Evolutionary conservation across 2,888 invertebrate species (phyloP), one percentile per base, ranked within the genome.

Genomic region (Sylvicola cinctus): DNA sequence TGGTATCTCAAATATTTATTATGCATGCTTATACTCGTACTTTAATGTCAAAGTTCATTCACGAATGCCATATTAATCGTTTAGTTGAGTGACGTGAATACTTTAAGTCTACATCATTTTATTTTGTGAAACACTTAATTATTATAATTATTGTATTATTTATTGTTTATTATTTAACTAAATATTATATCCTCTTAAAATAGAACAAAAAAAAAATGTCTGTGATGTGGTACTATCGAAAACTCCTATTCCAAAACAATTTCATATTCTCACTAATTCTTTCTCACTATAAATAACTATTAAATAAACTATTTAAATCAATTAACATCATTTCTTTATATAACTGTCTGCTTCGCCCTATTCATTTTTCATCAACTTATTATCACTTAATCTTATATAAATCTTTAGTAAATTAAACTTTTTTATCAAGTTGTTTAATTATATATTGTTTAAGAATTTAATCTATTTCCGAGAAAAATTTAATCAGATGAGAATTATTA

Each of bases 191-290:
- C 20, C 20, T 20, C 8, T 20, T 20, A 4, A 20, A 20, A 20
- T 20, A 20, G 20, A 20, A 20, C 8, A 20, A 35, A 32, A 28
- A 25, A 38, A 35, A 20, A 20, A 20, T 20, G 20, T 33, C 27
- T 39, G 43, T 45, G 46, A 45, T 46, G 46, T 46, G 46, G 46
- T 46, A 46, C 45, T 46, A 46, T 46, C 45, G 42, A 46, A 46
- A 46, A 45, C 44, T 44, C 20, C 20, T 20, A 6, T 6, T 20
- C 20, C 20, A 6, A 6, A 20, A 20, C 4, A 20, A 20, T 8
- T 20, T 20, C 20, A 20, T 20, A 20, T 6, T 20, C 20, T 20
- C 20, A 20, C 20, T 16, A 17, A 23, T 25, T 11, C 20, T 29
- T 29, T 16, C 17, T 12, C 27, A 7, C 3, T 23, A 14, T 29